Base-by-base conservation (phyloP, 1,140 invertebrate genomes). In the Delia radicum region DNA sequence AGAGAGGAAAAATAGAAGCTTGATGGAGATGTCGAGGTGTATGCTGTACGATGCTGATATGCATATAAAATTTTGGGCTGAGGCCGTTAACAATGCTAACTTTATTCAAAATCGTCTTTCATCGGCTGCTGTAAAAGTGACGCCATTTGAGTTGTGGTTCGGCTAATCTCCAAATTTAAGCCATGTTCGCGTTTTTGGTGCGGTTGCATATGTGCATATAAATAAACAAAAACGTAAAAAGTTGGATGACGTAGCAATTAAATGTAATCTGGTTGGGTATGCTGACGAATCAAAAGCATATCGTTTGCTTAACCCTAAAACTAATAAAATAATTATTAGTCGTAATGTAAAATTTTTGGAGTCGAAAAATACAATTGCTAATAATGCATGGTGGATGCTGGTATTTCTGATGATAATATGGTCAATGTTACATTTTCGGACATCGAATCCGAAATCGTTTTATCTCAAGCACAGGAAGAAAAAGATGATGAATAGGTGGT, bases 101-200 rank as follows among this genome's bases (percentile, higher is more conserved):
- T n/a, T n/a, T n/a, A n/a, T n/a, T n/a, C n/a, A n/a, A 21, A 77
- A 75, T 48, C 27, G 71, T 29, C 65, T 76, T 82, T 31, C 75
- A 76, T 42, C 75, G 10, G 42, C 61, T 55, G 24, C 65, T 29
- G 29, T 71, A 27, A 46, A 21, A 31, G 46, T 69, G 10, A 87
- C 84, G 7, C 86, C 86, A 6, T 75, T 80, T 65, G 84, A 87
- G 75, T 26, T 80, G 7, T 87, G 83, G 77, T 79, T 71, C 72
- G 79, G 78, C 4, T 76, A 75, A 72, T 84, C 81, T 73, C 81
- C 82, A 24, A 75, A 84, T 74, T 33, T 87, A 0, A 79, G 75
- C 27, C 77, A 85, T 71, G 27, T 87, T 15, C 61, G 79, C 63
- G 37, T 83, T 8, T 87, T 86, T 79, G 85, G 84, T 21, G 24